Percentiles rank a stretch among this genome's conserved stretches.
Conservation (phyloP, 2,888 invertebrate genomes). For the Rhamnusium bicolor region DNA sequence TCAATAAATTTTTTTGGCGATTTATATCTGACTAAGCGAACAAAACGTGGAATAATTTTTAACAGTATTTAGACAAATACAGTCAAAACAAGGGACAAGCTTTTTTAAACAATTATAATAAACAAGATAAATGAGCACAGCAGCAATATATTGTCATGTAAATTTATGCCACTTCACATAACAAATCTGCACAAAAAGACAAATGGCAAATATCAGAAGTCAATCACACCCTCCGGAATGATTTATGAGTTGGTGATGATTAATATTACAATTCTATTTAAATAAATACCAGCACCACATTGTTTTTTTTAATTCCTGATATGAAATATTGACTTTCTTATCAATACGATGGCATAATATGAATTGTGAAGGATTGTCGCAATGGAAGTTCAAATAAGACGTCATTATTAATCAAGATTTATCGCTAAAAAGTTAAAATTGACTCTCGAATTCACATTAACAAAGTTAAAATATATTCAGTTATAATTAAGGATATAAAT, state of each 20-base stretch:
- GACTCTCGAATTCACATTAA: too few relatives aligned
- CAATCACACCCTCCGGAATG: background rate
- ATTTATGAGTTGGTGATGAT: background rate
- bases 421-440: too few relatives aligned
- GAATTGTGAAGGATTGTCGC: too few relatives aligned
- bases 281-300: background rate
- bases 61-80: background rate
- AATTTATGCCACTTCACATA: background rate
- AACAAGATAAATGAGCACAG: background rate
- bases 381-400: too few relatives aligned
- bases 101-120: background rate
- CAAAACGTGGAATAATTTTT: background rate
- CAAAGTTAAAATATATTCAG: too few relatives aligned
- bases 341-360: too few relatives aligned
- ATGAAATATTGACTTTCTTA: background rate
- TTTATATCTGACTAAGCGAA: background rate
- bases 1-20: background rate
- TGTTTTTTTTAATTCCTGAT: background rate
- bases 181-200: constrained; percentile 35
- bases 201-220: background rate
- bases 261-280: background rate
- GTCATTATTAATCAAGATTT: too few relatives aligned
- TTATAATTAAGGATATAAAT: too few relatives aligned
- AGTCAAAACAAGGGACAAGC: background rate
- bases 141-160: background rate